These are phyloP conservation scores for Alviniconcha strummeri DNA, from an alignment of 2,888 invertebrate species.

Conservation along the genomic window DNA sequence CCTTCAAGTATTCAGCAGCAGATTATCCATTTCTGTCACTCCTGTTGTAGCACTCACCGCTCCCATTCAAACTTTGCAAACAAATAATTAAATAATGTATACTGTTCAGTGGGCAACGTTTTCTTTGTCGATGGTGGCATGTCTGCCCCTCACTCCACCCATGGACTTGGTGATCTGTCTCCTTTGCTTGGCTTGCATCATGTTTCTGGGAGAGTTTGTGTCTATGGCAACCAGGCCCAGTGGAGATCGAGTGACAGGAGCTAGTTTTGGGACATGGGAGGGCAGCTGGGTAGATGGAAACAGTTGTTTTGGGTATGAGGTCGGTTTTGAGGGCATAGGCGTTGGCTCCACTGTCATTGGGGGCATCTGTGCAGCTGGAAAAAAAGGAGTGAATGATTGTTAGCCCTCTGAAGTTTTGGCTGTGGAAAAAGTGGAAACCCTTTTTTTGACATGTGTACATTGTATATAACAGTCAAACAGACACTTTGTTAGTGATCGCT, in stretches of 20 bases:
- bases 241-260: slow-evolving; percentile 51
- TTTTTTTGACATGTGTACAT: not conserved
- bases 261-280: slow-evolving; percentile 36
- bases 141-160: not conserved
- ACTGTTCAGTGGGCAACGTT: slow-evolving; percentile 3
- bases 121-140: slow-evolving; percentile 24
- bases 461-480: too few relatives aligned
- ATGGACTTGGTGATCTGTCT: slow-evolving; percentile 45
- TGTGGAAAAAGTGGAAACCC: not conserved
- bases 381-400: not conserved
- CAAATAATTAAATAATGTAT: not conserved
- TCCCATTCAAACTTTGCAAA: not conserved
- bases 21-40: too few relatives aligned
- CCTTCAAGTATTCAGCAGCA: too few relatives aligned
- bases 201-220: slow-evolving; percentile 59
- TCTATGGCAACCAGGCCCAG: slow-evolving; percentile 53
- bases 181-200: slow-evolving; percentile 60
- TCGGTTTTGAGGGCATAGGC: slow-evolving; percentile 26
- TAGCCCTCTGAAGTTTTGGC: not conserved
- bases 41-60: too few relatives aligned
- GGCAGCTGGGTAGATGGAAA: slow-evolving; percentile 41
- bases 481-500: too few relatives aligned
- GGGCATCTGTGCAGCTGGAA: not conserved
- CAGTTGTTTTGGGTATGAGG: slow-evolving; percentile 53
- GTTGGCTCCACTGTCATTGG: not conserved